A percentile compares a stretch with the other conserved stretches of the same genome.
Evolutionary conservation across 2,888 invertebrate species (phyloP).

Genomic region (Dicyrtomina minuta): DNA sequence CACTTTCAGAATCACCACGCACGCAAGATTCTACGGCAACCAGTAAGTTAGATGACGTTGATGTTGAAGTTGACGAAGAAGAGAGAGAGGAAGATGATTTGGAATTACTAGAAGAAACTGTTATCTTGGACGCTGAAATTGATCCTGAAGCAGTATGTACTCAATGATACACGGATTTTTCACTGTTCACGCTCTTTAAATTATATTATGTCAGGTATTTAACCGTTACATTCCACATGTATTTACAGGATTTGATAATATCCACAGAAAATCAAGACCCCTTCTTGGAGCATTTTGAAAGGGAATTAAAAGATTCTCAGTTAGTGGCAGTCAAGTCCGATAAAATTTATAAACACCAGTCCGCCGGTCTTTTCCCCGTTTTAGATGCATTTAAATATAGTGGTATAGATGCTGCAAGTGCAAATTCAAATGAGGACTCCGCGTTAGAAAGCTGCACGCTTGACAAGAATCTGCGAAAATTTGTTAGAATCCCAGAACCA

Average conservation of each 20-base stretch:
- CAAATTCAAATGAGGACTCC: neutral
- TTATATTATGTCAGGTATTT: constrained; percentile 10
- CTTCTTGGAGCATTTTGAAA: constrained; percentile 68
- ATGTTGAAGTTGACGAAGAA: neutral
- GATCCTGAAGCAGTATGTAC: constrained; percentile 52
- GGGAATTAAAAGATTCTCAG: constrained; percentile 68
- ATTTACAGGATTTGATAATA: constrained; percentile 24
- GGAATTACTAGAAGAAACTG: constrained; percentile 54
- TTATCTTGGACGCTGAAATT: constrained; percentile 52
- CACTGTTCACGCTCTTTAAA: neutral
- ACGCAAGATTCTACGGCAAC: neutral
- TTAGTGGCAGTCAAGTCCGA: constrained; percentile 58
- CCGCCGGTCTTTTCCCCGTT: constrained; percentile 63
- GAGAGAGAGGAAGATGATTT: constrained; percentile 3
- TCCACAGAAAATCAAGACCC: constrained; percentile 61
- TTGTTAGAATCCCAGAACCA: constrained; percentile 6
- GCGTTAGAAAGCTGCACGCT: neutral
- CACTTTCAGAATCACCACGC: too few relatives aligned
- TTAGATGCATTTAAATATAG: constrained; percentile 61
- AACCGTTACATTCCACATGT: constrained; percentile 1
- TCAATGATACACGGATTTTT: constrained; percentile 27
- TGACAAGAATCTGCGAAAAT: neutral
- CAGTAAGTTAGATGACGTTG: neutral
- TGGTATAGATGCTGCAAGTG: constrained; percentile 21
- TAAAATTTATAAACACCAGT: constrained; percentile 55